These are phyloP conservation scores for Altica lythri DNA, from an alignment of 2,888 invertebrate genomes.

Conservation along the genomic window DNA sequence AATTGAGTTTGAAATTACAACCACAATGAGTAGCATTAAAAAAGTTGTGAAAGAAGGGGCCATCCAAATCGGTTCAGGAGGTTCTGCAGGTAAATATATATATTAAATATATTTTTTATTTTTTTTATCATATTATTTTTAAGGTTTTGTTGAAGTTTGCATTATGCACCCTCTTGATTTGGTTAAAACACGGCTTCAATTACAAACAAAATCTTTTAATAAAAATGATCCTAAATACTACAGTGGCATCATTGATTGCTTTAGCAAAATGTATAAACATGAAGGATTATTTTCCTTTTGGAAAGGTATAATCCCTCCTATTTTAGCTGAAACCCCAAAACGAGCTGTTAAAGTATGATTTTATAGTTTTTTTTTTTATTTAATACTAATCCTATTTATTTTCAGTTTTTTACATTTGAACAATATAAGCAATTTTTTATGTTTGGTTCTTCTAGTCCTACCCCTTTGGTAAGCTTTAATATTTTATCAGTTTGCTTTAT, in stretches of 20 bases:
- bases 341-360: slow-evolving; percentile 77
- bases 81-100: slow-evolving; percentile 76
- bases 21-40: slow-evolving; percentile 40
- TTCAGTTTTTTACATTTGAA: slow-evolving; percentile 87
- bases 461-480: slow-evolving; percentile 69
- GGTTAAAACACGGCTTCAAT: slow-evolving; percentile 87
- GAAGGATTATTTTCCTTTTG: slow-evolving; percentile 87
- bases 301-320: slow-evolving; percentile 93
- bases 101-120: slow-evolving; percentile 20
- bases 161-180: slow-evolving; percentile 96
- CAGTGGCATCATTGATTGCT: slow-evolving; percentile 82
- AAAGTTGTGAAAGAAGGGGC: slow-evolving; percentile 66
- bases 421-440: slow-evolving; percentile 86
- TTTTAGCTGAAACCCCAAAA: slow-evolving; percentile 93
- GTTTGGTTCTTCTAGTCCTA: slow-evolving; percentile 75
- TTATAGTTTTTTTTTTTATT: not conserved
- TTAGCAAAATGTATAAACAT: slow-evolving; percentile 82
- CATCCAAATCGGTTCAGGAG: slow-evolving; percentile 85
- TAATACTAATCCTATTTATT: slow-evolving; percentile 40
- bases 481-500: too few species aligned
- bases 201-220: slow-evolving; percentile 62
- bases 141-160: slow-evolving; percentile 89
- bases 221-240: slow-evolving; percentile 64
- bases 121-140: slow-evolving; percentile 21
- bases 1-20: too few species aligned